phyloP scores from a whole-genome alignment of 2,113 vertebrate species.

The Oncorhynchus masou region DNA sequence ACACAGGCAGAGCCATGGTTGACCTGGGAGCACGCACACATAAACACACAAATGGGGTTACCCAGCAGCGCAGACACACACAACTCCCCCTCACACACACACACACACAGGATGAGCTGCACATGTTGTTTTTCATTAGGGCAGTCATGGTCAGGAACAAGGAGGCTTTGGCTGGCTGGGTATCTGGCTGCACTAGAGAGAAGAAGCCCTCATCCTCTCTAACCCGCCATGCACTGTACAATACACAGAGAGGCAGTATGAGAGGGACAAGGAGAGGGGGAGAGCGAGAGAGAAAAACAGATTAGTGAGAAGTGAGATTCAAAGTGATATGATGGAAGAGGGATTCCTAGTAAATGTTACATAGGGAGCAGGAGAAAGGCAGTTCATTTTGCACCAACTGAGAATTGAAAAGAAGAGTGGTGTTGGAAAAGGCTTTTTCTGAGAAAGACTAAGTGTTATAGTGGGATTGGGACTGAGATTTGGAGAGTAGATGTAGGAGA shows the following conservation, averaged over 20 bases:
- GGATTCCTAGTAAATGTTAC: not conserved
- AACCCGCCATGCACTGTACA: not conserved
- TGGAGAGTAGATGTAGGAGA: slow-evolving; percentile 36
- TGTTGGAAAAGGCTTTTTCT: slow-evolving; percentile 35
- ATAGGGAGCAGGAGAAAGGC: not conserved
- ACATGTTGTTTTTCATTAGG: slow-evolving; percentile 2
- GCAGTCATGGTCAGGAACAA: not conserved
- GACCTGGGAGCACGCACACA: slow-evolving; percentile 14
- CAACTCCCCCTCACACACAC: slow-evolving; percentile 2
- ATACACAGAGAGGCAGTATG: not conserved
- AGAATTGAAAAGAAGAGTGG: slow-evolving; percentile 24
- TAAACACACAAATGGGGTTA: not conserved
- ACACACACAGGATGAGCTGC: not conserved
- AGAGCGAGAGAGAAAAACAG: not conserved
- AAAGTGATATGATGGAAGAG: not conserved
- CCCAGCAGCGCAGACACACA: not conserved
- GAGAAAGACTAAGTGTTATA: slow-evolving; percentile 27
- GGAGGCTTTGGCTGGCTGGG: not conserved
- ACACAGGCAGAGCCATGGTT: slow-evolving; percentile 43
- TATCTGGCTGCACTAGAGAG: not conserved
- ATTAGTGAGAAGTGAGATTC: not conserved
- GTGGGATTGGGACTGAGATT: slow-evolving; percentile 20
- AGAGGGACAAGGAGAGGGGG: not conserved
- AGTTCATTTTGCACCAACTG: not conserved
- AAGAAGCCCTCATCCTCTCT: not conserved